Percentiles rank a stretch among this genome's conserved stretches.
Evolutionary conservation across 2,888 invertebrate species (phyloP).

Genomic region (Leucozona laternaria): DNA sequence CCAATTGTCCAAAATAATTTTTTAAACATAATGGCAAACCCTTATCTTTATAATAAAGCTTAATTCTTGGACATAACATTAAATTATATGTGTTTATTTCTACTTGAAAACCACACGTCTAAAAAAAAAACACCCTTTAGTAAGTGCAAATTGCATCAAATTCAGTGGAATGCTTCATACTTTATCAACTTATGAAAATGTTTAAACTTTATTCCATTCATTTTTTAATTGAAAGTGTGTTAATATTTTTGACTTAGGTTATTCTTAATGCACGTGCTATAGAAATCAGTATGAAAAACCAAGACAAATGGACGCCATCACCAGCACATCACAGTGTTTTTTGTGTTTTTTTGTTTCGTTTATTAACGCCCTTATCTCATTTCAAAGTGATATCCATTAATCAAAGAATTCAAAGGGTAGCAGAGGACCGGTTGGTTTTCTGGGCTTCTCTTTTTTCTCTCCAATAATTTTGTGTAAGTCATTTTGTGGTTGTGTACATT

Average conservation of each 20-base stretch:
- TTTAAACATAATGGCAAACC: too few relatives aligned
- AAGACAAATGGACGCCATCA: conserved; percentile 61
- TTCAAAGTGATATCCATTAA: conserved; percentile 55
- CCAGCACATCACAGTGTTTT: conserved; percentile 14
- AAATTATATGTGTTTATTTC: too few relatives aligned
- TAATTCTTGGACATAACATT: too few relatives aligned
- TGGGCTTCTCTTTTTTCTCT: not conserved
- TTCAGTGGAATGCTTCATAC: too few relatives aligned
- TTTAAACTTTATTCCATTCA: not conserved
- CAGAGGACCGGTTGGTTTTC: not conserved
- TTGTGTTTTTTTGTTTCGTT: conserved; percentile 38
- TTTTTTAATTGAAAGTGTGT: not conserved
- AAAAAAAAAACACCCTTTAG: too few relatives aligned
- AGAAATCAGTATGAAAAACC: conserved; percentile 11
- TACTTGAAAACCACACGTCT: too few relatives aligned
- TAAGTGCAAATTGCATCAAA: too few relatives aligned
- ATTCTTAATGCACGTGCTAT: not conserved
- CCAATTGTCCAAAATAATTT: too few relatives aligned
- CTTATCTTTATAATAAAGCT: too few relatives aligned
- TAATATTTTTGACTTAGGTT: not conserved
- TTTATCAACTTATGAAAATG: too few relatives aligned
- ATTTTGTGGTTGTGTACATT: not conserved
- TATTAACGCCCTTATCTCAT: conserved; percentile 43
- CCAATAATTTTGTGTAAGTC: not conserved
- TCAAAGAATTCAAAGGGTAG: conserved; percentile 44